phyloP scores from a whole-genome alignment of 1,140 invertebrate genomes.

The Eumeta japonica region DNA sequence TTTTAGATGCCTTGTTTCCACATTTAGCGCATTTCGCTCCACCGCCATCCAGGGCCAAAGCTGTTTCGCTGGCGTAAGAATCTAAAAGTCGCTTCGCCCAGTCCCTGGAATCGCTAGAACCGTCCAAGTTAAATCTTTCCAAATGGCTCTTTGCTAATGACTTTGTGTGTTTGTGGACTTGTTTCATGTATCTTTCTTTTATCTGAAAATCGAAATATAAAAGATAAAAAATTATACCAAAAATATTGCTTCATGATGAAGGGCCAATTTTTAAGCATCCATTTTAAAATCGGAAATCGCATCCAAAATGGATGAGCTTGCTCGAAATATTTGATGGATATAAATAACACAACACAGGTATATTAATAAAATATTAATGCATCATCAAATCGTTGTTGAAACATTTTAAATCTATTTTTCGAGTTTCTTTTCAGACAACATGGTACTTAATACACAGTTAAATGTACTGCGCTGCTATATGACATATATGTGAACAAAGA shows the following conservation, averaged over 20 bases:
- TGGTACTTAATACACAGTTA: too few species aligned
- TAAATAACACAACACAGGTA: too few species aligned
- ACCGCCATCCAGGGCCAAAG: slow-evolving; percentile 55
- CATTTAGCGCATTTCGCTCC: slow-evolving; percentile 56
- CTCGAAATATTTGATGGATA: too few species aligned
- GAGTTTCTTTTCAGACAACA: too few species aligned
- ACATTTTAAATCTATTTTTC: too few species aligned
- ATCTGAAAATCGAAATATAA: slow-evolving; percentile 23
- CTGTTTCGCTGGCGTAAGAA: slow-evolving; percentile 57
- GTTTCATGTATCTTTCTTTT: slow-evolving; percentile 40
- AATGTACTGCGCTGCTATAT: too few species aligned
- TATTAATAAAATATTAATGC: too few species aligned
- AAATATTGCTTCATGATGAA: neutral
- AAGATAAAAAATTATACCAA: slow-evolving; percentile 1
- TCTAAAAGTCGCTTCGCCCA: slow-evolving; percentile 41
- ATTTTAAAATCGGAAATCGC: too few species aligned
- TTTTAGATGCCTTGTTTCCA: slow-evolving; percentile 55
- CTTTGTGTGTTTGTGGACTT: slow-evolving; percentile 44
- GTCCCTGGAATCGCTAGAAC: slow-evolving; percentile 28
- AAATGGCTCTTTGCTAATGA: slow-evolving; percentile 38
- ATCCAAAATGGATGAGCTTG: too few species aligned
- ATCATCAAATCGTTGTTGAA: too few species aligned
- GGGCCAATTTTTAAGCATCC: too few species aligned
- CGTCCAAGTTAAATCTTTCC: slow-evolving; percentile 37
- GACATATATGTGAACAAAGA: too few species aligned